Percentiles rank a stretch among this genome's conserved stretches.
Evolutionary conservation across 2,888 invertebrate genomes (phyloP).

Genomic region (Dasypogon diadema): DNA sequence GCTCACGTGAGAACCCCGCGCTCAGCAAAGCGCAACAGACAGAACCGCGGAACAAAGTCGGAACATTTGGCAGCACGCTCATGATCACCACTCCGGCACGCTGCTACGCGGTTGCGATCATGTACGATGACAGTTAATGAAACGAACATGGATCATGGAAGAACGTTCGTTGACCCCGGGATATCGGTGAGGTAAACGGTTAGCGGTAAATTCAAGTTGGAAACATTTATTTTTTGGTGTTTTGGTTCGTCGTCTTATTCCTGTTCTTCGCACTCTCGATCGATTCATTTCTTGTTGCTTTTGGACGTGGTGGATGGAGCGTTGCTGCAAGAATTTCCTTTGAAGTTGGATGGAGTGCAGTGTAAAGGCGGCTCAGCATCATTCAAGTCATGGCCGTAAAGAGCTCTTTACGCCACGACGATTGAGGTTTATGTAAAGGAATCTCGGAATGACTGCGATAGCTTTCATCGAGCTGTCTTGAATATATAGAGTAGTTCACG

Average conservation of each 20-base stretch:
- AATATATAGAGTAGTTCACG: no score
- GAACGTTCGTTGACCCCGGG: conserved; percentile 61
- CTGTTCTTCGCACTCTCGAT: conserved; percentile 16
- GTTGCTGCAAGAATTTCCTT: background rate
- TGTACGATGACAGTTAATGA: conserved; percentile 54
- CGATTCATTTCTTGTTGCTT: conserved; percentile 38
- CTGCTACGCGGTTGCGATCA: conserved; percentile 16
- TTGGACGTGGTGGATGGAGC: background rate
- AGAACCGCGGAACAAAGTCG: conserved; percentile 6
- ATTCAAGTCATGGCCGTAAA: no score
- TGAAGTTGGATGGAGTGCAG: no score
- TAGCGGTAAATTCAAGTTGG: conserved; percentile 60
- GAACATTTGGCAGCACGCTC: background rate
- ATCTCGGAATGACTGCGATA: no score
- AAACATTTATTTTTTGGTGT: conserved; percentile 53
- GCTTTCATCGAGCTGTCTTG: no score
- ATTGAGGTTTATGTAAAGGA: no score
- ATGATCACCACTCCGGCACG: background rate
- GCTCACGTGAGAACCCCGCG: background rate
- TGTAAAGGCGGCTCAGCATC: no score
- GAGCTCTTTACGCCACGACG: no score
- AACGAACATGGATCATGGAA: conserved; percentile 55
- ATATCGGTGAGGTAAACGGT: conserved; percentile 58
- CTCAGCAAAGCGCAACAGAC: background rate
- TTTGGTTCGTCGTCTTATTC: conserved; percentile 51